A percentile compares a stretch with the other conserved stretches of the same genome.
Conservation (phyloP, 2,797 vertebrate genomes). For the Anomalospiza imberbis region DNA sequence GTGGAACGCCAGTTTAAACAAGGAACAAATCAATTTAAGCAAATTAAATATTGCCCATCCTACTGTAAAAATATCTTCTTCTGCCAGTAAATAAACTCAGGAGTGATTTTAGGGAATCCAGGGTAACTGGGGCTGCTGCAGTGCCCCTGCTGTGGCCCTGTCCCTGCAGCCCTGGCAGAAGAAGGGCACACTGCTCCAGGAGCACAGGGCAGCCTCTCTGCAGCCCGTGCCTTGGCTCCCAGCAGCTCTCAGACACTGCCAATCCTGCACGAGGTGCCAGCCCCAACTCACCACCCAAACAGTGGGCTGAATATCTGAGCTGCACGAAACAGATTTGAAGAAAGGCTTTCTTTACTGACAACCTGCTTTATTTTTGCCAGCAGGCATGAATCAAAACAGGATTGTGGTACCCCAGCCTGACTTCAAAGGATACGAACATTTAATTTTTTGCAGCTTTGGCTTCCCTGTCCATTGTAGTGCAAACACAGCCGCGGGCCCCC, state of each 20-base stretch:
- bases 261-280: not conserved
- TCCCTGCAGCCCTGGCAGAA: not conserved
- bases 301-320: not conserved
- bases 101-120: not conserved
- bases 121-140: not conserved
- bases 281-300: not conserved
- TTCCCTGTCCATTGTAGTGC: conserved; percentile 16
- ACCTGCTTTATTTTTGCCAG: conserved; percentile 46
- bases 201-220: not conserved
- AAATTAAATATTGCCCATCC: not conserved
- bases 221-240: not conserved
- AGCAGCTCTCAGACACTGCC: not conserved
- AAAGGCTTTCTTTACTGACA: conserved; percentile 36
- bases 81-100: not conserved
- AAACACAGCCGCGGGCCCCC: not conserved
- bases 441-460: conserved; percentile 26
- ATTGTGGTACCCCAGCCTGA: not conserved
- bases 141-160: not conserved
- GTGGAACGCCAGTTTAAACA: not conserved
- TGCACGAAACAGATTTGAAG: conserved; percentile 15
- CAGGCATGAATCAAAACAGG: conserved; percentile 27
- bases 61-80: not conserved
- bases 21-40: not conserved
- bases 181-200: not conserved
- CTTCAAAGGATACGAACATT: conserved; percentile 34